phyloP scores from a whole-genome alignment of 2,113 vertebrate species.

The Labrus mixtus region DNA sequence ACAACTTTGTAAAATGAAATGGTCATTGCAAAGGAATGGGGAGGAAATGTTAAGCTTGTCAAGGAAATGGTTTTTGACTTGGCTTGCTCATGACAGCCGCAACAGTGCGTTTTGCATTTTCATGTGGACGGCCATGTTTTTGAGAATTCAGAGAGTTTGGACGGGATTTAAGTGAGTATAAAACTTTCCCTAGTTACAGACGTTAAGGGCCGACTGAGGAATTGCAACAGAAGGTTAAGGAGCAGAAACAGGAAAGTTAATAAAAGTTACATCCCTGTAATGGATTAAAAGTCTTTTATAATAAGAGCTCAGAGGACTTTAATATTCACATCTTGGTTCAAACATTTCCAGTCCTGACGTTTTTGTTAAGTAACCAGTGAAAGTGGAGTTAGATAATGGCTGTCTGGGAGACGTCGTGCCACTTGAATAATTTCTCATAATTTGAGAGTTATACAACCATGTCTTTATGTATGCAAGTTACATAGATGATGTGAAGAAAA shows the following conservation, averaged over 20 bases:
- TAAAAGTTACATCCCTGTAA: not conserved
- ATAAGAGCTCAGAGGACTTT: not conserved
- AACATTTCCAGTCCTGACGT: not conserved
- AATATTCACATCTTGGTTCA: not conserved
- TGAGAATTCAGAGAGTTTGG: no score
- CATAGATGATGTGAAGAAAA: not conserved
- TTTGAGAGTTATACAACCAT: not conserved
- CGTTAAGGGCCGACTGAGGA: not conserved
- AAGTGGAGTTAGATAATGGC: not conserved
- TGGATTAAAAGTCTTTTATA: not conserved
- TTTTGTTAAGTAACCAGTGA: not conserved
- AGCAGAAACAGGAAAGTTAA: not conserved
- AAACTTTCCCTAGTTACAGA: not conserved
- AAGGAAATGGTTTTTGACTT: no score
- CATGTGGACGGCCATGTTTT: no score
- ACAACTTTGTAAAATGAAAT: no score
- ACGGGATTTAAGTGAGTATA: not conserved
- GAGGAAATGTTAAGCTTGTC: no score
- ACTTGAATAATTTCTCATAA: no score
- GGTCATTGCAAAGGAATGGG: no score
- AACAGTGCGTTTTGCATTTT: no score
- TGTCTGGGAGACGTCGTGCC: not conserved
- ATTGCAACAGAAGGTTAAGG: not conserved
- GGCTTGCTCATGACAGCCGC: no score
- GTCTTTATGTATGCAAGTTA: not conserved